A percentile compares a stretch with the other conserved stretches of the same genome.
phyloP scores from a whole-genome alignment of 2,113 vertebrate genomes.

The Ginglymostoma cirratum region DNA sequence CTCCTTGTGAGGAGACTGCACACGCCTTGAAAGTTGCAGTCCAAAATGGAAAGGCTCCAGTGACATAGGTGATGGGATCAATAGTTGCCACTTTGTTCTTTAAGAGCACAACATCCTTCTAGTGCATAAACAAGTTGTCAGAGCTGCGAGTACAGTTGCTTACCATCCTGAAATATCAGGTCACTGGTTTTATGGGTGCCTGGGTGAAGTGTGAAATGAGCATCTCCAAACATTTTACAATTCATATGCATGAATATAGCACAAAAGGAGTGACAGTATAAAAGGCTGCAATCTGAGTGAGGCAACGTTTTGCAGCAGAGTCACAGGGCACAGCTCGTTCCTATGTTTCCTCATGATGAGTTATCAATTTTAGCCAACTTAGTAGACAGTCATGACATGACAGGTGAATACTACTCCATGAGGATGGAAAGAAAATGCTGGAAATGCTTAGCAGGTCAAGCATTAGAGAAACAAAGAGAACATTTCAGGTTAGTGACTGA shows the following conservation, averaged over 20 bases:
- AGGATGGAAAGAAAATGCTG: not conserved
- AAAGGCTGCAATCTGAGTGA: not conserved
- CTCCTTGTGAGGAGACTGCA: not conserved
- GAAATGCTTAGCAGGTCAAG: not conserved
- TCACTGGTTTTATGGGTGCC: not conserved
- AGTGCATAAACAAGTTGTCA: not conserved
- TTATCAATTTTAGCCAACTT: not conserved
- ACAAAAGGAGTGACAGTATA: not conserved
- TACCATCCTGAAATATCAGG: not conserved
- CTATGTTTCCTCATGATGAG: not conserved
- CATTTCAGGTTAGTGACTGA: not conserved
- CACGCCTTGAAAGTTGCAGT: not conserved
- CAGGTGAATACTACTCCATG: not conserved
- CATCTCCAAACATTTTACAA: not conserved
- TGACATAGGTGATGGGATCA: not conserved
- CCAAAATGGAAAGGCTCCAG: not conserved
- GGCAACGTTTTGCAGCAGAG: not conserved
- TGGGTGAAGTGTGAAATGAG: not conserved
- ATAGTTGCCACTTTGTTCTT: not conserved
- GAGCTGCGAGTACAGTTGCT: not conserved
- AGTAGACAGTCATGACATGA: not conserved
- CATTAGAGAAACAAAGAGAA: not conserved
- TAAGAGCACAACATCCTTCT: not conserved
- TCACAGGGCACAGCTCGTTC: not conserved
- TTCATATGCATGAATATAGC: not conserved